Base-by-base conservation (phyloP, 2,113 vertebrate species). In the Nannospalax galili region DNA sequence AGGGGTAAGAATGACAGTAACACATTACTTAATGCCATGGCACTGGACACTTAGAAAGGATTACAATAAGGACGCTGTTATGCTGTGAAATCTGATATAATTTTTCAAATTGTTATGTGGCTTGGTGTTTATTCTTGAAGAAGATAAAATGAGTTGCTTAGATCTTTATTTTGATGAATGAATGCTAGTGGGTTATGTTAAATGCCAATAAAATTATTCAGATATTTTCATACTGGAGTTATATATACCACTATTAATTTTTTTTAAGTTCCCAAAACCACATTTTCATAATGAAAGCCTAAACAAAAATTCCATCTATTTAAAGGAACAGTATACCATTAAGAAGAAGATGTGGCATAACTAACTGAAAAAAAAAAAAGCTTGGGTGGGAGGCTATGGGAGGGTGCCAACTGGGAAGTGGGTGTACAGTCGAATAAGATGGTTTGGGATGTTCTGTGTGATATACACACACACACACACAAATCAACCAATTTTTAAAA, bases 301-400 rank as follows among this genome's bases (percentile, higher is more conserved):
- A 81, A 88, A 95, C 64, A 88, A 42, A 88, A 91, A 58, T 35
- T 73, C 12, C 37, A 40, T 92, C 22, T 88, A 28, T 90, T 81
- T 92, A 48, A 91, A 69, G 93, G 28, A 37, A 60, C 4, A 72
- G 26, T 65, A 88, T 70, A 16, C 32, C 14, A 73, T 88, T 19
- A 89, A 93, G 24, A 48, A 93, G 24, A 48, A 92, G 56, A 85
- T 70, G 86, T 48, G 69, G 7, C 85, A 86, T 77, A 89, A 60
- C 37, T 62, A 28, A 62, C 82, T 52, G 16, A 45, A 28, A 6
- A n/a, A 12, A 89, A 67, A 35, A n/a, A n/a, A n/a, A n/a, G n/a
- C n/a, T n/a, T n/a, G n/a, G n/a, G n/a, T n/a, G n/a, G n/a, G n/a
- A n/a, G n/a, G n/a, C n/a, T n/a, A n/a, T n/a, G n/a, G n/a, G n/a